These are phyloP conservation scores for Deroptyus accipitrinus DNA, from an alignment of 2,113 vertebrate species.

Conservation along the genomic window DNA sequence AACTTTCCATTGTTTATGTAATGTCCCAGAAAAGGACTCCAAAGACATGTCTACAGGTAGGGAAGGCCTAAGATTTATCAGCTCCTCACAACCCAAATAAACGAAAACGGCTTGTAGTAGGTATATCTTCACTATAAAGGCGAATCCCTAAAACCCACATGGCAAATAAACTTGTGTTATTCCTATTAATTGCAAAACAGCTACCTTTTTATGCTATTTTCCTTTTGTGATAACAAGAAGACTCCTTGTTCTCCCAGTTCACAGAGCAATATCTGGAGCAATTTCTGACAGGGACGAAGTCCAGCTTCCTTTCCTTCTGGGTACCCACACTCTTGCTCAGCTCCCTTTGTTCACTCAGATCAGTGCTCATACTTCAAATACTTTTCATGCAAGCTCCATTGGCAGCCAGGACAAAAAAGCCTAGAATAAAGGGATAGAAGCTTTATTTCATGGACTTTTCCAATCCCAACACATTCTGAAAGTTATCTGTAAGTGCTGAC, in stretches of 20 bases:
- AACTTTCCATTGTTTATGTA: neutral
- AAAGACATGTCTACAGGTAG: neutral
- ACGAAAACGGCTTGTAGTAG: neutral
- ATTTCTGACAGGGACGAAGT: neutral
- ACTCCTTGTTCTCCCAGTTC: neutral
- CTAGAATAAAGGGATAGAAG: neutral
- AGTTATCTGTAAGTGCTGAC: neutral
- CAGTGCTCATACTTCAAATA: neutral
- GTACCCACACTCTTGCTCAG: rapidly evolving
- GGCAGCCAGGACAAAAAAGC: neutral
- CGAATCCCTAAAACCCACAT: neutral
- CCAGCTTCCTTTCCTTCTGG: neutral
- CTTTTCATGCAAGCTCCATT: neutral
- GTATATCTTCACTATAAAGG: neutral
- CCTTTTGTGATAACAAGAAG: neutral
- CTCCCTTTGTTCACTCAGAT: neutral
- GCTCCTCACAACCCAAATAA: neutral
- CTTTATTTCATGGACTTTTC: neutral
- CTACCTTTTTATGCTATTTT: neutral
- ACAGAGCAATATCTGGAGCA: rapidly evolving
- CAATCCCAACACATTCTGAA: neutral
- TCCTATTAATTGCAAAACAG: neutral
- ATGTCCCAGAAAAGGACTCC: neutral
- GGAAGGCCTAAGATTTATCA: neutral
- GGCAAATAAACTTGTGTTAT: neutral